Conservation (phyloP, 2,113 vertebrate genomes). For the Oreochromis tanganicae region DNA sequence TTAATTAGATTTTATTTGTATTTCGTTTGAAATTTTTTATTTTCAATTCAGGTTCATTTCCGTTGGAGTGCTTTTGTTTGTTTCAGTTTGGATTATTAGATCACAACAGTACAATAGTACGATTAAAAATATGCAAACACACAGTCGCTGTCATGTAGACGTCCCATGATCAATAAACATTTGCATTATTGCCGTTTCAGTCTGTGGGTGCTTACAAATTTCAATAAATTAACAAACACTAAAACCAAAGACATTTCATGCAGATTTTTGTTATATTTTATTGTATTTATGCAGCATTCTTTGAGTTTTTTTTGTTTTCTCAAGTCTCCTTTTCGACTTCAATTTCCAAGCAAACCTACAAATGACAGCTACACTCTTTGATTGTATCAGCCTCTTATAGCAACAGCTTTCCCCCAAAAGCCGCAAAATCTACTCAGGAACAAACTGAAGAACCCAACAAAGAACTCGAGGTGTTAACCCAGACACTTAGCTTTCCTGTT, state of each 20-base stretch:
- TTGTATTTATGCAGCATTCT: not conserved
- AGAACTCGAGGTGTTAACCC: not conserved
- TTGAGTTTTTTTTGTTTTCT: not conserved
- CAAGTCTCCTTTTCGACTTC: not conserved
- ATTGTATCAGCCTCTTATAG: not conserved
- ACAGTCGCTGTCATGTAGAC: not conserved
- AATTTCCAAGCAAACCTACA: not conserved
- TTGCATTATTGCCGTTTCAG: not conserved
- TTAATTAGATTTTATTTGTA: not conserved
- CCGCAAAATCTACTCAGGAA: not conserved
- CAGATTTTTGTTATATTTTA: not conserved
- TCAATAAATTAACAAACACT: not conserved
- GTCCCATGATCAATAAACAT: not conserved
- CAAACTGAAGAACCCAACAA: not conserved
- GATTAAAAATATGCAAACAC: not conserved
- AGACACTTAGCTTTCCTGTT: not conserved
- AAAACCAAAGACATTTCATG: not conserved
- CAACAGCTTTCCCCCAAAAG: not conserved
- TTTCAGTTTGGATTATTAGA: not conserved
- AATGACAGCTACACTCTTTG: not conserved
- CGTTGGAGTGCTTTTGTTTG: not conserved
- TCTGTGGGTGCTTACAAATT: accelerated
- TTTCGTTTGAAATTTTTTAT: not conserved
- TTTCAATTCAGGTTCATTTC: not conserved
- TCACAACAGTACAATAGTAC: accelerated